Percentiles rank a stretch among this genome's conserved stretches.
Evolutionary conservation across 2,888 invertebrate genomes (phyloP).

Genomic region (Phyllotreta striolata): DNA sequence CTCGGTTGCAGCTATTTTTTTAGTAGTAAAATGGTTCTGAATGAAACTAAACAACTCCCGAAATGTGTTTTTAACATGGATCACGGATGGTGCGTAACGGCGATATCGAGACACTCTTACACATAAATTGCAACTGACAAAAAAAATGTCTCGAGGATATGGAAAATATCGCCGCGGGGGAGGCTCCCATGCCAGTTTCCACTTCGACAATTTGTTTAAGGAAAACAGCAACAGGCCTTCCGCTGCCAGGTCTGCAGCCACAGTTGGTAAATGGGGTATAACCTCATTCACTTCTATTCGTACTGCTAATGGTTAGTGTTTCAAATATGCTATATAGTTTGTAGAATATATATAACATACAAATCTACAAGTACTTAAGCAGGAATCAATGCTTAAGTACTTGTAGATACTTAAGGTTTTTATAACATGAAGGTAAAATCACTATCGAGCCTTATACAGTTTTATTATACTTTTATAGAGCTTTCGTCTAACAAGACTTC

Average conservation of each 20-base stretch:
- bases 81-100: conserved; percentile 17
- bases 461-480: neutral
- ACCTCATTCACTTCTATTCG: conserved; percentile 92
- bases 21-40: conserved; percentile 15
- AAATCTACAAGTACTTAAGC: no score
- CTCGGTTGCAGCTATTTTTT: neutral
- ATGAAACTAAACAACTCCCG: conserved; percentile 5
- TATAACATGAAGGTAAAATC: no score
- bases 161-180: conserved; percentile 61
- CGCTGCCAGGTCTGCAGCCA: conserved; percentile 88
- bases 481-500: no score
- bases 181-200: conserved; percentile 65
- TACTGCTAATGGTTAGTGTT: conserved; percentile 73
- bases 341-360: no score
- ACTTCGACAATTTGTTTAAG: conserved; percentile 72
- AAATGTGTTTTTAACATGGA: conserved; percentile 29
- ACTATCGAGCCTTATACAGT: neutral
- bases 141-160: conserved; percentile 62
- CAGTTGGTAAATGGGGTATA: conserved; percentile 93
- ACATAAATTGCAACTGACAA: conserved; percentile 23
- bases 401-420: no score
- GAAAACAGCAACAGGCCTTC: conserved; percentile 87
- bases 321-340: neutral
- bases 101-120: conserved; percentile 16
- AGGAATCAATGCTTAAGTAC: no score